phyloP scores from a whole-genome alignment of 2,113 vertebrate species.

The Cyanistes caeruleus region DNA sequence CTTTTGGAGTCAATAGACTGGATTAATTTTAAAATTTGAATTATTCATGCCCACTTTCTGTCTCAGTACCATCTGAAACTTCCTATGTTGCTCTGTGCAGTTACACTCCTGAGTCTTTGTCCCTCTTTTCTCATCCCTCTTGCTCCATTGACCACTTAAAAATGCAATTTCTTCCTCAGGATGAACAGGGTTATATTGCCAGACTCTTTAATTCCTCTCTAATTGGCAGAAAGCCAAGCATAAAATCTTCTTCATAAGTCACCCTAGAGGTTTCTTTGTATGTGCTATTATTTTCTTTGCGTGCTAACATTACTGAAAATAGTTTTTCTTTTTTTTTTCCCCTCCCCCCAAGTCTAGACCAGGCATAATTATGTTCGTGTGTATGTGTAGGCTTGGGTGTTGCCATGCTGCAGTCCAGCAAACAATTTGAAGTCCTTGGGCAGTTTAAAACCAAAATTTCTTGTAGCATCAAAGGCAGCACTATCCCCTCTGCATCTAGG shows the following conservation, averaged over 20 bases:
- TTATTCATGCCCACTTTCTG: not conserved
- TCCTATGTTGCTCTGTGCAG: not conserved
- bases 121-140: not conserved
- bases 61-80: not conserved
- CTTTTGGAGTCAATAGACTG: not conserved
- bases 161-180: not conserved
- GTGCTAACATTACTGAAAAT: constrained; percentile 12
- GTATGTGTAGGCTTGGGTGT: not conserved
- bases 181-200: not conserved
- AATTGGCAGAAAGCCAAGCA: constrained; percentile 40
- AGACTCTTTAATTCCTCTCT: constrained; percentile 30
- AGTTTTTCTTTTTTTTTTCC: not conserved
- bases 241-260: constrained; percentile 38
- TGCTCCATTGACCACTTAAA: not conserved
- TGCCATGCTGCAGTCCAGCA: not conserved
- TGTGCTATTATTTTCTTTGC: constrained; percentile 26
- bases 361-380: not conserved
- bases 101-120: not conserved
- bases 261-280: constrained; percentile 48
- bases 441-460: not conserved
- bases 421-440: constrained; percentile 13
- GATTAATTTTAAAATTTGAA: not conserved
- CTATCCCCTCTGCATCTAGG: not conserved
- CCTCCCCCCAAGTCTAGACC: constrained; percentile 16
- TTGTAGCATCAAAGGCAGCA: constrained; percentile 24